Base-by-base conservation (phyloP, 2,797 vertebrate species). In the Acestrorhynchus altus region DNA sequence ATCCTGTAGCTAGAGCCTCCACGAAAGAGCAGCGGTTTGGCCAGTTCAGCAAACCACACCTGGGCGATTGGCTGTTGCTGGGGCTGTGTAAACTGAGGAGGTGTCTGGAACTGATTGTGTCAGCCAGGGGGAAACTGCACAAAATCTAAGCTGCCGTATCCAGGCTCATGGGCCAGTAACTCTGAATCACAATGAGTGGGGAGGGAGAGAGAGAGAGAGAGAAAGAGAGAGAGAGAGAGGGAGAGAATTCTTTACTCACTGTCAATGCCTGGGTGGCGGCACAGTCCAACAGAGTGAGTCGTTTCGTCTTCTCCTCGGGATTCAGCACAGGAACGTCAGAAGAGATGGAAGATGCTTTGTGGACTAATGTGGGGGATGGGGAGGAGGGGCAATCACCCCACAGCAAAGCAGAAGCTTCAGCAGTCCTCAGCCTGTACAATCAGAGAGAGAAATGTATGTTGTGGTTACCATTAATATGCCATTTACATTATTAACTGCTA, bases 81-180 rank as follows among this genome's bases (percentile, higher is more conserved):
- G 51, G 31, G 72, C 67, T 74, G 64, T 76, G 71, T 74, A 72
- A 80, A 59, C 61, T 63, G 49, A 73, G 46, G 56, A 76, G 44
- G 75, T 76, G 81, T 78, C 81, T 76, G 52, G 59, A 79, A 85
- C 76, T 73, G 81, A 83, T 85, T 81, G 59, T 76, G 76, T 74
- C 72, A 74, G 60, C 64, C 69, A 69, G 51, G 51, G 31, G 68
- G 72, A 69, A 76, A 74, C 52, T 22, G 66, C 52, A 76, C 69
- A 59, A 85, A 79, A 81, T 67, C 74, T 57, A 75, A 78, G 71
- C 79, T 51, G 60, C 54, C 49, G 18, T 83, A 64, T 79, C 47
- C 31, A n/a, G 47, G 78, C 80, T 80, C 80, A 77, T 77, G 64
- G 78, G 70, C 73, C 70, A 75, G 68, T 49, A 71, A 80, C 76